Evolutionary conservation across 2,888 invertebrate genomes (phyloP), one percentile per base, ranked within the genome.

Genomic region (Laspeyria flexula): DNA sequence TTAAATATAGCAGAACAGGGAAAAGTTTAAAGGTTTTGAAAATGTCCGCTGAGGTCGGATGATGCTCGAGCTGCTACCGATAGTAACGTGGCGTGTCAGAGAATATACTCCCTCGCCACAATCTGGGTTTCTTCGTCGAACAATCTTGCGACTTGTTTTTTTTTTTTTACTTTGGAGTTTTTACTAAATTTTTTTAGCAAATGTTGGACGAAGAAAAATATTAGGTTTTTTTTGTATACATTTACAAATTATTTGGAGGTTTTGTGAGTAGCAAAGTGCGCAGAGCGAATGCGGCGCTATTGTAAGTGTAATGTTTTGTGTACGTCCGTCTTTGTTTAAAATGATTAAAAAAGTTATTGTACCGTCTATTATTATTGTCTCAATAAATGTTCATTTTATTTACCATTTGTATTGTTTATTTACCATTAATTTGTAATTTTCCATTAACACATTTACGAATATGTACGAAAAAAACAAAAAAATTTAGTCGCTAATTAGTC

Each of bases 1-100:
- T 90, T 90, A 67, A 87, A 78, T 91, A 91, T 91, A 66, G 91
- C 91, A 92, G 91, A 82, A 81, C 79, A 83, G 80, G 80, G 79
- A 55, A 84, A 90, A 87, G 82, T 81, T 79, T 86, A 90, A 85
- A 89, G 87, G 86, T 86, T 3, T 81, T 73, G 91, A 90, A 92
- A 92, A 92, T 86, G 90, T 89, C 90, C 85, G 88, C 88, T 73
- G 77, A 81, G 81, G 82, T 78, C 75, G 79, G 77, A 71, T 71
- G 83, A 77, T 79, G 81, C 79, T 77, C 60, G 74, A 70, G 73
- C 75, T 76, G 77, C 74, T 65, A 38, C 49, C 42, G 45, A 42
- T 38, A 12, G 11, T 34, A 18, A 50, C 40, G 52, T 46, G 65
- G 51, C 58, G 64, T 62, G 47, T 25, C 55, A 0, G 60, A 54